Base-by-base conservation (phyloP, 2,888 invertebrate species). In the Drosophila stalkeri region DNA sequence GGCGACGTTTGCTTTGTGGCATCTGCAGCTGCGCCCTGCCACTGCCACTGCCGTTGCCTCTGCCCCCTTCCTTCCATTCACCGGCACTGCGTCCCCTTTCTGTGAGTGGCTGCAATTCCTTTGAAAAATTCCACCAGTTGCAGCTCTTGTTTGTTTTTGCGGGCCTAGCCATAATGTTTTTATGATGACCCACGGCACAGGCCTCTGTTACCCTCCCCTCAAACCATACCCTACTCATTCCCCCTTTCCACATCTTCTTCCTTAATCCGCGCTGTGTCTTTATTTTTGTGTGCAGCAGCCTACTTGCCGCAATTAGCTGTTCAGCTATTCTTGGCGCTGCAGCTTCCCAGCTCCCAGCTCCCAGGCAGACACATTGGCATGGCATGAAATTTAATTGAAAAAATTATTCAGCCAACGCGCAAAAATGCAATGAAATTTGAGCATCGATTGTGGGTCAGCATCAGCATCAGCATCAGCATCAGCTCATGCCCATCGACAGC, bases 111-210 rank as follows among this genome's bases (percentile, higher is more conserved):
- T 71, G 88, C 80, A 85, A 81, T 87, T 87, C 86, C 76, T 84
- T 81, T 77, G 88, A 87, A 87, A 89, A 89, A 90, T 81, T 81
- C 89, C 88, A 85, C 83, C 81, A 83, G 83, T 90, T 89, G 80
- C 80, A 68, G 61, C 66, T 74, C 80, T 84, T 88, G 75, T 82
- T 90, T 80, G 89, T 74, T 73, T 75, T 72, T 75, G 66, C 70
- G 66, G 65, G 76, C 72, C 74, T 81, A 63, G 72, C 77, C 87
- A 86, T 89, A 90, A 89, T 89, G 90, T 77, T 89, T 89, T 88
- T 90, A 86, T 86, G 86, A 86, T 86, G 90, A 86, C 90, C 86
- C 83, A 75, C 69, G 82, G 85, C 82, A 71, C 71, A 70, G 61
- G 54, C 54, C 62, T 31, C 63, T 35, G 54, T 23, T 14, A 14